These are phyloP conservation scores for Trissolcus brochymenae DNA, from an alignment of 2,888 invertebrate genomes.

Conservation along the genomic window DNA sequence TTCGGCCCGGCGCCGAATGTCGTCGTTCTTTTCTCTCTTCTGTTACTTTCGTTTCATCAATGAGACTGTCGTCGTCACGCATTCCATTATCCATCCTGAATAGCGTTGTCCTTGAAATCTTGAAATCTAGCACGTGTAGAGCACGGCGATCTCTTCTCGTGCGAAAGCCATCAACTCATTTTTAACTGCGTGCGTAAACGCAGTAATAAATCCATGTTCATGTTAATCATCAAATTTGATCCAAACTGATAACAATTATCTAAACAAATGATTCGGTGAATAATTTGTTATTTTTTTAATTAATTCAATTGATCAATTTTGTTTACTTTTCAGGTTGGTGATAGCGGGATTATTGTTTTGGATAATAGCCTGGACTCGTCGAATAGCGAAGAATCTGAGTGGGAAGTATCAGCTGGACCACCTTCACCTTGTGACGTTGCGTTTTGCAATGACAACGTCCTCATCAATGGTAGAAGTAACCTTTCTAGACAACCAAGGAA, in stretches of 20 bases:
- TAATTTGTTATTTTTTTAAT: no score
- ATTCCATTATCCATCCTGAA: no score
- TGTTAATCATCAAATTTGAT: background rate
- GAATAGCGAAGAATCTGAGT: conserved; percentile 80
- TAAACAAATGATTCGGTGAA: no score
- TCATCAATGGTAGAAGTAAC: conserved; percentile 93
- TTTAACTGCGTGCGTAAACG: conserved; percentile 5
- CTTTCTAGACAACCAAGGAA: conserved; percentile 81
- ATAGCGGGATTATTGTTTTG: conserved; percentile 81
- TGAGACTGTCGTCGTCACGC: no score
- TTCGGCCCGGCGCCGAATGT: background rate
- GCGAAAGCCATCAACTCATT: conserved; percentile 32
- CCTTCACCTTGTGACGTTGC: conserved; percentile 89
- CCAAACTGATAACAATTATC: no score
- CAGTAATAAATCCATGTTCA: background rate
- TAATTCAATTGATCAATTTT: no score
- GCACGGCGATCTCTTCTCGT: conserved; percentile 39
- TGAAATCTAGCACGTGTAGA: conserved; percentile 9
- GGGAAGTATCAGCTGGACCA: conserved; percentile 79
- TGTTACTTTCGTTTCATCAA: no score
- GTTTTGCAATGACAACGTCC: conserved; percentile 91
- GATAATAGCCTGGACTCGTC: conserved; percentile 80
- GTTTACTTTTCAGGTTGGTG: conserved; percentile 78
- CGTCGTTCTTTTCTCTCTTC: no score
- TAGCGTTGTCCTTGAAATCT: no score